Base-by-base conservation (phyloP, 1,140 invertebrate species). In the Camponotus pennsylvanicus region DNA sequence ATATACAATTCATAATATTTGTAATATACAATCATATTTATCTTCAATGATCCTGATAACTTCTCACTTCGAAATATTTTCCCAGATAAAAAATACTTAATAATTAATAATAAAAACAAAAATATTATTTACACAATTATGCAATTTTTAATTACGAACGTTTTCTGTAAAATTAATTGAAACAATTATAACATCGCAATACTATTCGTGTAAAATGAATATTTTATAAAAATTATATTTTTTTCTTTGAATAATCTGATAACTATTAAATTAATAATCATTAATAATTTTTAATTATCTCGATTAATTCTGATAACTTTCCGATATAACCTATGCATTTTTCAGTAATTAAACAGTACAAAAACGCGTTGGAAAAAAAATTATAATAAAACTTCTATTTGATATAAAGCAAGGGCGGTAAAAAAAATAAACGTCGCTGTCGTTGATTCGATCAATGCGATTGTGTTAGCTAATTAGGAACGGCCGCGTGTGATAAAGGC, bases 401-500 rank as follows among this genome's bases (percentile, higher is more conserved):
- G 37, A 82, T 42, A n/a, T 45, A 82, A 40, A 21, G 37, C 52
- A 32, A 71, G 42, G 45, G 32, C 52, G 52, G 70, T 59, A 15
- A 15, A 70, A 27, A 82, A 82, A 75, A 83, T 75, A 63, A 83
- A 83, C 11, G 52, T 75, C 69, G n/a, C 7, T 57, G 69, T 75
- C 69, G 40, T 8, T 52, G 55, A 82, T 73, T 73, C 52, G 40
- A 59, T 75, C 69, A 52, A 73, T 42, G 79, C 69, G 59, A 75
- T 83, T 73, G 79, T 82, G 18, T 71, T 82, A 73, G 55, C 69
- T 83, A 75, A 75, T 83, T 61, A 83, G 40, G 55, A 75, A 73
- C 40, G 21, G 57, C 27, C 55, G 27, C 40, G 40, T 73, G 7
- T 49, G 55, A 73, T 42, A 83, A 83, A 61, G 42, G 45, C 52